Evolutionary conservation across 2,113 vertebrate species (phyloP).

Genomic region (Meleagris gallopavo): DNA sequence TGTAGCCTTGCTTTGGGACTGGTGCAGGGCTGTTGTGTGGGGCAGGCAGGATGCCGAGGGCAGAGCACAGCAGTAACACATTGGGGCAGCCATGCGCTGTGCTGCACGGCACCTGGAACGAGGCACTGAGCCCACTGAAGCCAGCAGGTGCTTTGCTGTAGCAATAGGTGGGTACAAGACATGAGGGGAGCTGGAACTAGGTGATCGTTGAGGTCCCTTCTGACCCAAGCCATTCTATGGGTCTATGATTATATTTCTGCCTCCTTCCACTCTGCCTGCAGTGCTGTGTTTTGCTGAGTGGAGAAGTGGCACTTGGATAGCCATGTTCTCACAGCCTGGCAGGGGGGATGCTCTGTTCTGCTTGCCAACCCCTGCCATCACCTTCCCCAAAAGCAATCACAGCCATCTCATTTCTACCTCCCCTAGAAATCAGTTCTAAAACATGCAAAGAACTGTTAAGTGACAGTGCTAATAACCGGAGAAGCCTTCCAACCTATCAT

Average conservation of each 20-base stretch:
- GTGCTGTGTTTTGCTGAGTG: not conserved
- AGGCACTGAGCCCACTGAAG: not conserved
- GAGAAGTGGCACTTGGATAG: not conserved
- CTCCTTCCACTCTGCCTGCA: not conserved
- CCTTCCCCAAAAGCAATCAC: not conserved
- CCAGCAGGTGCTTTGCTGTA: not conserved
- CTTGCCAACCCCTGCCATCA: not conserved
- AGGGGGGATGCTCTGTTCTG: not conserved
- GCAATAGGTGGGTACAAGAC: not conserved
- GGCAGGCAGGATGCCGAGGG: not conserved
- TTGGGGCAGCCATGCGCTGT: not conserved
- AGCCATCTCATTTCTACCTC: slow-evolving; percentile 17
- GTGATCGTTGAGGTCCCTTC: no score
- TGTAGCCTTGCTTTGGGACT: not conserved
- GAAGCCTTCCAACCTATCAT: slow-evolving; percentile 11
- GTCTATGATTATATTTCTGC: no score
- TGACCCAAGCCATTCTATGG: no score
- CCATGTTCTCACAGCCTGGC: not conserved
- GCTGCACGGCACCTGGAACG: not conserved
- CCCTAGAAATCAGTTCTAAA: not conserved
- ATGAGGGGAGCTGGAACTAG: no score
- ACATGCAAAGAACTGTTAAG: not conserved
- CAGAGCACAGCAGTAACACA: not conserved
- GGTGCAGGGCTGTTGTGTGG: not conserved
- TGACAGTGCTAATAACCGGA: not conserved